phyloP scores from a whole-genome alignment of 1,140 invertebrate genomes.

The Seison nebaliae region DNA sequence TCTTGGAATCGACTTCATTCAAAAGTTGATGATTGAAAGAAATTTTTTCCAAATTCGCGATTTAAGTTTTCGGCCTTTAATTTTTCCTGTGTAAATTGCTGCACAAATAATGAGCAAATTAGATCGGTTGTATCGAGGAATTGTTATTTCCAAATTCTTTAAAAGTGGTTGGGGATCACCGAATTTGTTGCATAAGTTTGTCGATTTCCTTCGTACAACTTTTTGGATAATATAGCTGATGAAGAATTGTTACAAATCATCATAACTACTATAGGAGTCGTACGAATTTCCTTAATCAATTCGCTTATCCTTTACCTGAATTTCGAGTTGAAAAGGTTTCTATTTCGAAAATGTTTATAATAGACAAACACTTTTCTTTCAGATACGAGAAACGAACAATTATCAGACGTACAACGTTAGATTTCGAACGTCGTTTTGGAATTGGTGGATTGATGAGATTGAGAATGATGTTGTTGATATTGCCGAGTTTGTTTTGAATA shows the following conservation, averaged over 20 bases:
- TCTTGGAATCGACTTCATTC: too few species aligned
- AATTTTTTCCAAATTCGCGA: too few species aligned
- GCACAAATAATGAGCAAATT: constrained; percentile 33
- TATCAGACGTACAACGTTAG: background rate
- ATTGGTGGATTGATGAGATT: background rate
- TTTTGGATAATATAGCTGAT: background rate
- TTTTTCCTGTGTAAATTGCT: too few species aligned
- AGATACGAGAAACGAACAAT: background rate
- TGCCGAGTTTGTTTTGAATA: background rate
- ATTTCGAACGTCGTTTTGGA: constrained; percentile 2
- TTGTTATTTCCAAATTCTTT: constrained; percentile 71
- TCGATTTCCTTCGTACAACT: constrained; percentile 13
- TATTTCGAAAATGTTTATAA: constrained; percentile 51
- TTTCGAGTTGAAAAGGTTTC: constrained; percentile 60
- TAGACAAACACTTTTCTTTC: constrained; percentile 3
- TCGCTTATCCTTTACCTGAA: constrained; percentile 36
- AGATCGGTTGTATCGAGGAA: constrained; percentile 59
- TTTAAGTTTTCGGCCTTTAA: too few species aligned
- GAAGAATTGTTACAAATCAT: constrained; percentile 2
- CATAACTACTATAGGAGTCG: background rate
- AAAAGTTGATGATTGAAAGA: too few species aligned
- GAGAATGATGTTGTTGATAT: background rate
- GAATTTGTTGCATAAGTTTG: constrained; percentile 55
- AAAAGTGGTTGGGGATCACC: constrained; percentile 83
- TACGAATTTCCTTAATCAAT: constrained; percentile 2